These are phyloP conservation scores for Achroia grisella DNA, from an alignment of 1,140 invertebrate species.

Conservation along the genomic window DNA sequence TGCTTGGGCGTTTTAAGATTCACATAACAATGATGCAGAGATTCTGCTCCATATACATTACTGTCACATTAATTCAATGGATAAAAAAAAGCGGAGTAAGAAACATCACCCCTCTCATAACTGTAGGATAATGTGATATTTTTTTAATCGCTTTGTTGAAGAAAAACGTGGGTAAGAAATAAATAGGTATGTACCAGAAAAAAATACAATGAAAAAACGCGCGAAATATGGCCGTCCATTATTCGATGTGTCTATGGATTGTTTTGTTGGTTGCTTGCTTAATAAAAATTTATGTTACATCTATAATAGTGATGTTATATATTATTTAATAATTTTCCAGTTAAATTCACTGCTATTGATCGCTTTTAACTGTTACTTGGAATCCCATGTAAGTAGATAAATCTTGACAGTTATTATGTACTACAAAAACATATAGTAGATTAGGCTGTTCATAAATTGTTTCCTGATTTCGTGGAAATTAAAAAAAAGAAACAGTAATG, in stretches of 20 bases:
- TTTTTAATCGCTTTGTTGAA: constrained; percentile 23
- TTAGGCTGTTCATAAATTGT: too few relatives aligned
- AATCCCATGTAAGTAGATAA: too few relatives aligned
- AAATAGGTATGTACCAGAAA: constrained; percentile 16
- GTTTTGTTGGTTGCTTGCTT: background rate
- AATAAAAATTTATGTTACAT: background rate
- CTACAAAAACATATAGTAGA: too few relatives aligned
- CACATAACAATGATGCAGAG: constrained; percentile 20
- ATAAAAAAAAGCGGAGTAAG: constrained; percentile 12
- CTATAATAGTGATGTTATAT: too few relatives aligned
- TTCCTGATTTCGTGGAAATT: too few relatives aligned
- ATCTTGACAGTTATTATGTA: too few relatives aligned
- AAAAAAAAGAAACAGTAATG: too few relatives aligned
- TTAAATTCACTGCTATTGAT: too few relatives aligned
- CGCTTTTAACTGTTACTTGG: too few relatives aligned
- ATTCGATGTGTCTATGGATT: background rate
- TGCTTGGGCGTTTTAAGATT: constrained; percentile 50
- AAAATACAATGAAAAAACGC: constrained; percentile 9
- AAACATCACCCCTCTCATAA: constrained; percentile 39
- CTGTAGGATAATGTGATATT: constrained; percentile 23
- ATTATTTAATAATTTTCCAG: too few relatives aligned
- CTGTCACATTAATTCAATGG: constrained; percentile 46
- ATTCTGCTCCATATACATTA: constrained; percentile 41
- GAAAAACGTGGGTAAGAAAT: constrained; percentile 50
- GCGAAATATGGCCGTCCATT: background rate